phyloP scores from a whole-genome alignment of 2,888 invertebrate species.

The Leptopterna dolabrata region DNA sequence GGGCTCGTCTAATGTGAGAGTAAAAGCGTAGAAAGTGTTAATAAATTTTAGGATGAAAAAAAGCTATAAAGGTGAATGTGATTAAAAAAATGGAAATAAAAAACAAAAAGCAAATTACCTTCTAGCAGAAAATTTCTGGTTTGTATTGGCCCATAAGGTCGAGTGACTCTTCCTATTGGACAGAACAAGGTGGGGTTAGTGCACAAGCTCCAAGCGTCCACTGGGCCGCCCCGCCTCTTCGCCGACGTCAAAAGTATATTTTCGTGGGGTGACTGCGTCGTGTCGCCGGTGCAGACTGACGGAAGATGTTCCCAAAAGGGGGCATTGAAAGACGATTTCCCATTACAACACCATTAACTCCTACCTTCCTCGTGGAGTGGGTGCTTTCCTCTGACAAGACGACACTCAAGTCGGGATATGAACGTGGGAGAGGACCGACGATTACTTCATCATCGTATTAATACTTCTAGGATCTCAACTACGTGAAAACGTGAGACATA shows the following conservation, averaged over 20 bases:
- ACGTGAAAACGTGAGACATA: too few relatives aligned
- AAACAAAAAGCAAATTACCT: conserved; percentile 70
- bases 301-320: not conserved
- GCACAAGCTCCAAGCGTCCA: conserved; percentile 57
- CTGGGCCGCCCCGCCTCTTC: not conserved
- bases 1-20: not conserved
- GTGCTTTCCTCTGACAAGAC: not conserved
- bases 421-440: too few relatives aligned
- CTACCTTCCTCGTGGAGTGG: not conserved
- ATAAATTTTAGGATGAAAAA: not conserved
- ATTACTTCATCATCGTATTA: too few relatives aligned
- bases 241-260: not conserved
- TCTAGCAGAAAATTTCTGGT: conserved; percentile 83
- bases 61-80: conserved; percentile 28
- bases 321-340: not conserved
- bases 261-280: not conserved
- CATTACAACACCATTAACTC: not conserved
- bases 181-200: conserved; percentile 61
- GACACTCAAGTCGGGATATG: not conserved
- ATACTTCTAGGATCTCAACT: too few relatives aligned
- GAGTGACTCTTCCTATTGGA: conserved; percentile 76
- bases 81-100: conserved; percentile 16
- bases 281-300: not conserved
- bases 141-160: conserved; percentile 83
- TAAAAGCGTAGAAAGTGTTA: not conserved